Base-by-base conservation (phyloP, 2,888 invertebrate genomes). In the Drosophila antonietae region DNA sequence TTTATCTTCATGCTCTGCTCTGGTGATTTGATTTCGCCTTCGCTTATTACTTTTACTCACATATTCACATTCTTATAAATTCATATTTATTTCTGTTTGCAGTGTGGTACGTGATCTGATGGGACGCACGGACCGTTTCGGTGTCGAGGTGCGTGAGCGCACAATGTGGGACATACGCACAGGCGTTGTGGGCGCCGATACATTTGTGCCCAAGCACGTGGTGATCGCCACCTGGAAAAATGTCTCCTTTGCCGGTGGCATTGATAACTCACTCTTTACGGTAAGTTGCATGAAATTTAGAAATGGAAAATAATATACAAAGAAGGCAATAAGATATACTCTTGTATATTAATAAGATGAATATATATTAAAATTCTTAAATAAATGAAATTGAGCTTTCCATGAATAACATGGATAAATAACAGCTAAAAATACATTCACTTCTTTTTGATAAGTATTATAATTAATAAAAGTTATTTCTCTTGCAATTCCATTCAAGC, bases 161-260 rank as follows among this genome's bases (percentile, higher is more conserved):
- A 89, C 97, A 2, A 97, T 95, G 84, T 97, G 97, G 97, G 98
- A 98, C 90, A 96, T 98, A 68, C 95, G 97, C 52, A 95, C 97
- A 82, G 98, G 98, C 12, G 97, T 98, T 28, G 97, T 98, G 33
- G 98, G 99, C 0, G 96, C 98, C 0, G 96, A 97, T 49, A 96
- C 96, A 3, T 99, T 99, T 93, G 94, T 95, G 79, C 98, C 99
- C 0, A 97, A 98, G 91, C 98, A 98, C 90, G 97, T 96, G 4
- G 94, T 97, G 68, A 96, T 98, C 71, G 95, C 97, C 63, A 99
- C 99, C 0, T 99, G 99, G 99, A 97, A 97, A 92, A 98, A 99
- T 93, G 96, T 98, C 93, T 97, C 98, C 0, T 98, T 98, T 91
- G 95, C 97, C 89, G 98, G 98, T 59, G 98, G 98, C 79, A 97